Percentiles rank a stretch among this genome's conserved stretches.
Conservation (phyloP, 2,888 invertebrate genomes). For the Mythimna albipuncta region DNA sequence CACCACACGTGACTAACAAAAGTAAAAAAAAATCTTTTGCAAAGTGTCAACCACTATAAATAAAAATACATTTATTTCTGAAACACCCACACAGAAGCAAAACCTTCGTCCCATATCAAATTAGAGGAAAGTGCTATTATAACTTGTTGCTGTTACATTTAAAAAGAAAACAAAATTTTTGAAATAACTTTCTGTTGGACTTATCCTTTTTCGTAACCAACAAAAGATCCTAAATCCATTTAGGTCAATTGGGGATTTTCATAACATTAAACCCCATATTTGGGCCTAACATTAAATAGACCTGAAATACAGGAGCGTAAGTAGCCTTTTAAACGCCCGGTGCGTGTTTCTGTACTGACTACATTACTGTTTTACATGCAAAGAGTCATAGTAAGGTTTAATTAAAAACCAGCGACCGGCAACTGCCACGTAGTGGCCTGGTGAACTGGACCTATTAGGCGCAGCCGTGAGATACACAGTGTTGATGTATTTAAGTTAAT, state of each 20-base stretch:
- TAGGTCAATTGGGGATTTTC: background rate
- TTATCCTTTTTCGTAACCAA: background rate
- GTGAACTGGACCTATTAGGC: too few relatives aligned
- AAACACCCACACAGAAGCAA: background rate
- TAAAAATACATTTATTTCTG: background rate
- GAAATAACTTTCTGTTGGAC: background rate
- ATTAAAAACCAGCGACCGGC: too few relatives aligned
- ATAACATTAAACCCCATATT: background rate
- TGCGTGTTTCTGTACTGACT: too few relatives aligned
- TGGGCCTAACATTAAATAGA: conserved; percentile 1
- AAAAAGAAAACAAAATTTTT: conserved; percentile 1
- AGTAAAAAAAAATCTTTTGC: background rate
- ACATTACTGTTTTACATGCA: too few relatives aligned
- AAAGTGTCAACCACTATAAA: background rate
- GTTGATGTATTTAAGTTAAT: too few relatives aligned
- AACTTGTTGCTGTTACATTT: conserved; percentile 5
- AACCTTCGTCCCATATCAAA: conserved; percentile 9
- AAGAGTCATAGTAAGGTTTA: too few relatives aligned
- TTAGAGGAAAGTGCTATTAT: conserved; percentile 22
- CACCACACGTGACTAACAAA: too few relatives aligned
- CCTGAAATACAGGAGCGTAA: background rate
- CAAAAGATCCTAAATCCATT: conserved; percentile 10
- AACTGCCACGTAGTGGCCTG: too few relatives aligned
- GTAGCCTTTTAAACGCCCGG: too few relatives aligned
- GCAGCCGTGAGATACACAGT: too few relatives aligned